Evolutionary conservation across 2,797 vertebrate species (phyloP), one percentile per base, ranked within the genome.

Genomic region (Hippoglossus hippoglossus): DNA sequence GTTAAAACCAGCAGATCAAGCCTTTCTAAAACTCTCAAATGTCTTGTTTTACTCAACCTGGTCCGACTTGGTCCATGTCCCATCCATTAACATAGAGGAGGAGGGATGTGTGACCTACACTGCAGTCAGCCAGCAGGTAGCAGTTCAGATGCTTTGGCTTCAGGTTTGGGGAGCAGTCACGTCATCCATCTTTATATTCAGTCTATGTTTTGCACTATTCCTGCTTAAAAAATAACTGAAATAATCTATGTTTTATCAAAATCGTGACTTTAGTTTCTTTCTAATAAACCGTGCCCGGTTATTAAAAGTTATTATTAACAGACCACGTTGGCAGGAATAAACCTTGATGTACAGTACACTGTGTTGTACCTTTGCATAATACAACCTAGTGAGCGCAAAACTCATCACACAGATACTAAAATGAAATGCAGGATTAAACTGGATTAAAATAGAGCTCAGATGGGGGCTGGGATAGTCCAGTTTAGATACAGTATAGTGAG

Each of bases 371-470:
- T 31, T 16, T 61, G 5, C 2, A 59, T 34, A 49, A 52, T 16
- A 26, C 31, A 58, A 28, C 25, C 46, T 16, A 31, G 18, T 31
- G 54, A 68, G 49, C 51, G 9, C 69, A 70, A 46, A 41, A 67
- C 57, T 34, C 25, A 66, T 44, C 63, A 6, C 54, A 67, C 19
- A 64, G 21, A 74, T 54, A 64, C 22, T 39, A 21, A 64, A 74
- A 67, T 58, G 6, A 67, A 77, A 82, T 65, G 70, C 47, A 44
- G 79, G 84, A 85, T 82, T 82, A 86, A 76, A 71, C 2, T 49
- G 56, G 70, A 84, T 84, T 81, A 83, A 81, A 79, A 55, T 25
- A 71, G 28, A 82, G 66, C 76, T 61, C 75, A 81, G 1, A 77
- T 89, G 74, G 62, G 34, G 46, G 26, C 53, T 39, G 64, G 63